Evolutionary conservation across 2,888 invertebrate species (phyloP).

Genomic region (Graphium colonna): DNA sequence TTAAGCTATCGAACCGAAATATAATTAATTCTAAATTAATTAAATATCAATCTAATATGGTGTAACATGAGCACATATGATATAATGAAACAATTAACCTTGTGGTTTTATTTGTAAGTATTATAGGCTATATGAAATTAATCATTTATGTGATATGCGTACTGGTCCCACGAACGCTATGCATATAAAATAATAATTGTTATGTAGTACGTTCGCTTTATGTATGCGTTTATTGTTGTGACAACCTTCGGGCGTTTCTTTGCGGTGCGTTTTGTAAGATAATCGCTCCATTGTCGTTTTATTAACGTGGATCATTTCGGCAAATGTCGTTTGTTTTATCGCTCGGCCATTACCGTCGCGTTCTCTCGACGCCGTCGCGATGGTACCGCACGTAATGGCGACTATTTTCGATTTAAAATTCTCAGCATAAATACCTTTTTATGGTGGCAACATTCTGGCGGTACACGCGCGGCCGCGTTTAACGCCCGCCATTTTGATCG

Average conservation of each 20-base stretch:
- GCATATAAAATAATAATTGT: not conserved
- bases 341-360: not conserved
- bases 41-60: not conserved
- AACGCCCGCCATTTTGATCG: not conserved
- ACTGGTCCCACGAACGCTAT: not conserved
- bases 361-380: constrained; percentile 2
- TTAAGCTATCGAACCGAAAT: too few species aligned
- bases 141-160: not conserved
- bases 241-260: constrained; percentile 50
- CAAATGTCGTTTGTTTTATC: constrained; percentile 41
- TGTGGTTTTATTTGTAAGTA: not conserved
- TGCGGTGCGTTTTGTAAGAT: constrained; percentile 55
- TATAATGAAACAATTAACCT: not conserved
- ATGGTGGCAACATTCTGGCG: not conserved
- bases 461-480: not conserved
- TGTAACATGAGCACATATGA: not conserved
- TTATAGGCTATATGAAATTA: too few species aligned
- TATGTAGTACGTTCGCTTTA: not conserved
- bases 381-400: not conserved
- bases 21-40: too few species aligned
- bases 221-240: constrained; percentile 28
- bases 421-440: not conserved
- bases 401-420: not conserved
- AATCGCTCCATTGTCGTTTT: constrained; percentile 64
- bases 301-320: constrained; percentile 40